Evolutionary conservation across 2,797 vertebrate genomes (phyloP), one percentile per base, ranked within the genome.

Genomic region (Sebastes kiyomatsui): DNA sequence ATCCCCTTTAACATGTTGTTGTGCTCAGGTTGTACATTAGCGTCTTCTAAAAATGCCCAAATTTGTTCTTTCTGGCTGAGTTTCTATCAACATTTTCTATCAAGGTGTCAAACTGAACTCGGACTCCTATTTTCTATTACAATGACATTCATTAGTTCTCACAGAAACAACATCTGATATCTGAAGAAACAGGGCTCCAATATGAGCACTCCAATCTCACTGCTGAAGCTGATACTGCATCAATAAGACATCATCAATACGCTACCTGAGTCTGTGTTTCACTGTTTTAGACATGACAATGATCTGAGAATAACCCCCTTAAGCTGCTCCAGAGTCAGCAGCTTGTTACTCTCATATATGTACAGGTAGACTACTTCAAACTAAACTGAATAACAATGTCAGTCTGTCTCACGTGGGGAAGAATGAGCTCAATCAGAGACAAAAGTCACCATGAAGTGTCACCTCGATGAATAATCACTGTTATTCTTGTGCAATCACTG

Each of bases 391-490:
- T 52, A 28, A 30, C 30, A 33, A 52, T 20, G 9, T 59, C 49
- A 58, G 12, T 49, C 18, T 56, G 54, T 49, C 52, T 87, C 13
- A 59, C 6, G 1, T 23, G 18, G 8, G 4, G 25, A 22, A 42
- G 27, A 71, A 61, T 28, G 67, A 76, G 46, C 61, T 75, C 18
- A 54, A 52, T 66, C 22, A 66, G 54, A 52, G 55, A 67, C 75
- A 79, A 83, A 74, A 74, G 23, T 58, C 54, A 58, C 61, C 54
- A 67, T 71, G 27, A 80, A 75, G 79, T 23, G 9, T 67, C 25
- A 82, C 73, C 76, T 61, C 49, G 62, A 78, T 80, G 67, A 87
- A 83, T 32, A 82, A 84, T 72, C 25, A 49, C 58, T 70, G 42
- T 59, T 72, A 60, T 72, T 72, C 35, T 72, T 52, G 16, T 72